Evolutionary conservation across 2,113 vertebrate genomes (phyloP), one percentile per base, ranked within the genome.

Genomic region (Myotis yumanensis): DNA sequence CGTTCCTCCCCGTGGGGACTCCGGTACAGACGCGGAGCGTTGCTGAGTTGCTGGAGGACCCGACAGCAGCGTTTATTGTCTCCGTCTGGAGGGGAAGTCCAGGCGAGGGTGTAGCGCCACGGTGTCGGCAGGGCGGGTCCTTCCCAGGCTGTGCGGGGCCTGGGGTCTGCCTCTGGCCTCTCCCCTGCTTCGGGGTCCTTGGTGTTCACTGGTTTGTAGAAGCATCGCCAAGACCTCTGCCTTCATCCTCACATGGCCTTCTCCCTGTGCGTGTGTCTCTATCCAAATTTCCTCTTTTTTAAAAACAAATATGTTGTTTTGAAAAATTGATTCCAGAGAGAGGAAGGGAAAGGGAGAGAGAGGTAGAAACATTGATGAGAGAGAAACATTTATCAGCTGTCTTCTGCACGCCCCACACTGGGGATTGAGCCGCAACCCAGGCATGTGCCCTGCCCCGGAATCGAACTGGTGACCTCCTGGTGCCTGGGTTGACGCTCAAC

Each of bases 191-290:
- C 48, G n/a, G 3, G 5, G 15, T 28, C 37, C 79, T 22, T 23
- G 66, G 32, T 0, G 5, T 3, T 11, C 2, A 0, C 5, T 22
- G 46, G 77, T 64, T 54, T 2, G 15, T n/a, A 3, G 18, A 3
- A 15, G 32, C 40, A 4, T n/a, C 64, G 3, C n/a, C 11, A 3
- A 0, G 0, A 25, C 64, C 48, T n/a, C 59, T 7, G n/a, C 35
- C 64, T 37, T 66, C 18, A 1, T 18, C 82, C 30, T 17, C 25
- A 40, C 3, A 1, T 1, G 72, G 66, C n/a, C 54, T 64, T 37
- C 28, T 83, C 46, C 48, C 46, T 18, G 8, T 1, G 1, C 11
- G 0, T 0, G 0, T 5, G 18, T 23, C 25, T 20, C 32, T 23
- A 9, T 57, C 59, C 22, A 35, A 0, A n/a, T 40, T 2, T 11